Conservation (phyloP, 2,113 vertebrate species). For the Clarias gariepinus region DNA sequence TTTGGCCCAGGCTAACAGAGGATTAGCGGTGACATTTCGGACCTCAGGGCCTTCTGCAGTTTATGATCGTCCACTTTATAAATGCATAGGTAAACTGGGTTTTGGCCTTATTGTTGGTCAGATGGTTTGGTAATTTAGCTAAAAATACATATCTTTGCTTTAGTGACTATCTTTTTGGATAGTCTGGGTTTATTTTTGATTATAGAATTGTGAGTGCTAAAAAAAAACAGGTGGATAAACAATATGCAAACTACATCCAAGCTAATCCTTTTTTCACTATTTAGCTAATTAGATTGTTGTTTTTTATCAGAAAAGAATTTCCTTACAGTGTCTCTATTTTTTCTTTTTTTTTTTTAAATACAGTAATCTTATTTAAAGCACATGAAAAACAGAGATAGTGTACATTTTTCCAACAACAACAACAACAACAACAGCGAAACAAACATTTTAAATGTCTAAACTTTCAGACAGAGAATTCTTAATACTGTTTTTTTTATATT, state of each 20-base stretch:
- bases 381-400: background rate
- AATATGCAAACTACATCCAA: background rate
- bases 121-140: background rate
- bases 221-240: background rate
- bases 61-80: conserved; percentile 13
- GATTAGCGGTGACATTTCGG: background rate
- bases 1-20: background rate
- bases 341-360: background rate
- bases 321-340: background rate
- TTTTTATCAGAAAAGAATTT: background rate
- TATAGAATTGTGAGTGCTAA: background rate
- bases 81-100: background rate
- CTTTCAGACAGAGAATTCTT: background rate
- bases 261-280: background rate
- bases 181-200: background rate
- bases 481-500: background rate
- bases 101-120: background rate
- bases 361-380: background rate
- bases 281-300: background rate
- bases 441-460: too few species aligned
- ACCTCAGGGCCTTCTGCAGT: background rate
- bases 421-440: background rate
- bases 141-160: background rate
- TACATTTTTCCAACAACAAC: background rate
- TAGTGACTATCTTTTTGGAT: background rate